A percentile compares a stretch with the other conserved stretches of the same genome.
Evolutionary conservation across 1,140 invertebrate species (phyloP).

Genomic region (Amphibalanus amphitrite): DNA sequence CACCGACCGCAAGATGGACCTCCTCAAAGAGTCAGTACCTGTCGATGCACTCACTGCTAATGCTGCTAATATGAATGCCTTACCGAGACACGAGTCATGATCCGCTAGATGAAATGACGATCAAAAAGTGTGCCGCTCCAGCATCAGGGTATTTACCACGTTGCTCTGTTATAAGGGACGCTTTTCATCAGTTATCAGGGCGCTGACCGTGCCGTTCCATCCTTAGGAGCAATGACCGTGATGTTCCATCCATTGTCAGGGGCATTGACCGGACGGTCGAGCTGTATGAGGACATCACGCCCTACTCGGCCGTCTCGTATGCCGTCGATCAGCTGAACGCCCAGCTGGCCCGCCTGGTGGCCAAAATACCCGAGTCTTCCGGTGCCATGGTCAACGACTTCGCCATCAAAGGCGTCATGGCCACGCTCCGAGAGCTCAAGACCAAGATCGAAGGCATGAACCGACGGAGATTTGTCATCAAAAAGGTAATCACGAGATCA

Average conservation of each 20-base stretch:
- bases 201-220: too few relatives aligned
- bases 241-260: conserved; percentile 19
- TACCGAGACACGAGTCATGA: too few relatives aligned
- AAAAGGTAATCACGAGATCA: neutral
- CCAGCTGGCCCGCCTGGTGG: conserved; percentile 9
- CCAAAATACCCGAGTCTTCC: conserved; percentile 7
- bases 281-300: conserved; percentile 23
- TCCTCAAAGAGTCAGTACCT: too few relatives aligned
- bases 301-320: conserved; percentile 22
- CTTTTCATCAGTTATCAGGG: too few relatives aligned
- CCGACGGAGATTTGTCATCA: neutral
- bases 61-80: too few relatives aligned
- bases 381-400: conserved; percentile 15
- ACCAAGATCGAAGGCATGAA: conserved; percentile 8
- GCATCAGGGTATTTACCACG: too few relatives aligned
- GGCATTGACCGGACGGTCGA: conserved; percentile 25
- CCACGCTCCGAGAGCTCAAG: conserved; percentile 20
- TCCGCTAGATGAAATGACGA: too few relatives aligned
- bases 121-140: too few relatives aligned
- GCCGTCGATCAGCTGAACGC: conserved; percentile 19
- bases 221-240: too few relatives aligned
- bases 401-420: conserved; percentile 24
- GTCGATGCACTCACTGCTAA: too few relatives aligned
- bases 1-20: conserved; percentile 28
- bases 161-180: too few relatives aligned